phyloP scores from a whole-genome alignment of 2,888 invertebrate species.

The Teleiodes luculella region DNA sequence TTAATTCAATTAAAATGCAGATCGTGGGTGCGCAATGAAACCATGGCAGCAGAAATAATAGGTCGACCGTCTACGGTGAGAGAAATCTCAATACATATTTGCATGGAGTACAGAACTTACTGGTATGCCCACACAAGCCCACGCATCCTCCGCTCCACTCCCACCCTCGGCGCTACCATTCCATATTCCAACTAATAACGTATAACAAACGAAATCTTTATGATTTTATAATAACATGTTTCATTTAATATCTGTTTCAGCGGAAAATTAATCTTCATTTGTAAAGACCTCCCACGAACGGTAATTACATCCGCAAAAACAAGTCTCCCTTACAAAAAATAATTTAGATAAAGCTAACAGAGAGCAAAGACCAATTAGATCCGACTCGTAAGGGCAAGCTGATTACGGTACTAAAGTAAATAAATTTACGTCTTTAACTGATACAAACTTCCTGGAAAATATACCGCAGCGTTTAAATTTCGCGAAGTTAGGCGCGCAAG shows the following conservation, averaged over 20 bases:
- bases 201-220: too few species aligned
- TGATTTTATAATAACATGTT: too few species aligned
- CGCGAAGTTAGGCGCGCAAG: background rate
- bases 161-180: conserved; percentile 23
- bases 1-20: conserved; percentile 56
- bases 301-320: background rate
- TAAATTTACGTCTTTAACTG: background rate
- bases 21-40: conserved; percentile 48
- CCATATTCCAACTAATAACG: too few species aligned
- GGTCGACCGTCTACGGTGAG: conserved; percentile 34
- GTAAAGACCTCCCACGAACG: background rate
- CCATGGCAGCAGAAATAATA: conserved; percentile 44
- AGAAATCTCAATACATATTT: conserved; percentile 57
- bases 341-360: background rate
- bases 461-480: conserved; percentile 4
- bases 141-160: conserved; percentile 39
- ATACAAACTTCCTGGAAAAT: background rate
- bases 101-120: conserved; percentile 41
- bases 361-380: background rate
- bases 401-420: background rate
- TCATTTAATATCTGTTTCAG: too few species aligned
- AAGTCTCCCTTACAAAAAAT: background rate
- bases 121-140: conserved; percentile 44
- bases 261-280: background rate
- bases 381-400: background rate